phyloP scores from a whole-genome alignment of 1,140 invertebrate genomes.

The Dendrolimus punctatus region DNA sequence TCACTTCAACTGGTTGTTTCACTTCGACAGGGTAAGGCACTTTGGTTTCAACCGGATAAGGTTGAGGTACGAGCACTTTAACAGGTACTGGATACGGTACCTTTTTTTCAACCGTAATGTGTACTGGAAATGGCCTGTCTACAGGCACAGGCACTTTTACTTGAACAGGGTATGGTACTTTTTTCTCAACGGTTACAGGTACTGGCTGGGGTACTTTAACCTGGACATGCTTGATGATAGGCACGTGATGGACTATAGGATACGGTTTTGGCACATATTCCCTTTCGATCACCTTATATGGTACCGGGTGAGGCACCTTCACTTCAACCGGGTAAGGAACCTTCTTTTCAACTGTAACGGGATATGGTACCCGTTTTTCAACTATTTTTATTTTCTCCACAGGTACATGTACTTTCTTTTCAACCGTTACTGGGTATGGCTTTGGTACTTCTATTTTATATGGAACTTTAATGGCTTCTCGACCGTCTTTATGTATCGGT shows the following conservation, averaged over 20 bases:
- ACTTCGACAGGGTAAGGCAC: slow-evolving; percentile 74
- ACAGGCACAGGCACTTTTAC: slow-evolving; percentile 63
- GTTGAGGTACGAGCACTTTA: slow-evolving; percentile 69
- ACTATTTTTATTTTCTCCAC: slow-evolving; percentile 77
- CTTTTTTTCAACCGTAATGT: slow-evolving; percentile 66
- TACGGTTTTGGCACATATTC: slow-evolving; percentile 73
- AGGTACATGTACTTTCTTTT: slow-evolving; percentile 76
- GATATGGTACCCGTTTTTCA: slow-evolving; percentile 76
- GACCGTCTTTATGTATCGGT: slow-evolving; percentile 74
- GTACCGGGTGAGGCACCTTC: slow-evolving; percentile 69
- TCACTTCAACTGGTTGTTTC: slow-evolving; percentile 72
- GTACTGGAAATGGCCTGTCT: slow-evolving; percentile 67
- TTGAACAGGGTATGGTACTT: slow-evolving; percentile 64
- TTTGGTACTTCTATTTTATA: slow-evolving; percentile 68
- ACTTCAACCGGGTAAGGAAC: slow-evolving; percentile 77
- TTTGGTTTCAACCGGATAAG: slow-evolving; percentile 72
- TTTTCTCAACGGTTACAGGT: slow-evolving; percentile 72
- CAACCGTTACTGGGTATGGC: slow-evolving; percentile 73
- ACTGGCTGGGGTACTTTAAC: slow-evolving; percentile 69
- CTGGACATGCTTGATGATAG: slow-evolving; percentile 63
- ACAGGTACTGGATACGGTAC: slow-evolving; percentile 70
- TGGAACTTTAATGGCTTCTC: slow-evolving; percentile 69
- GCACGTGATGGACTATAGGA: slow-evolving; percentile 72
- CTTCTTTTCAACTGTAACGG: slow-evolving; percentile 76
- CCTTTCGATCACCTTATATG: slow-evolving; percentile 67